Evolutionary conservation across 1,140 invertebrate genomes (phyloP).

Genomic region (Ruditapes philippinarum): DNA sequence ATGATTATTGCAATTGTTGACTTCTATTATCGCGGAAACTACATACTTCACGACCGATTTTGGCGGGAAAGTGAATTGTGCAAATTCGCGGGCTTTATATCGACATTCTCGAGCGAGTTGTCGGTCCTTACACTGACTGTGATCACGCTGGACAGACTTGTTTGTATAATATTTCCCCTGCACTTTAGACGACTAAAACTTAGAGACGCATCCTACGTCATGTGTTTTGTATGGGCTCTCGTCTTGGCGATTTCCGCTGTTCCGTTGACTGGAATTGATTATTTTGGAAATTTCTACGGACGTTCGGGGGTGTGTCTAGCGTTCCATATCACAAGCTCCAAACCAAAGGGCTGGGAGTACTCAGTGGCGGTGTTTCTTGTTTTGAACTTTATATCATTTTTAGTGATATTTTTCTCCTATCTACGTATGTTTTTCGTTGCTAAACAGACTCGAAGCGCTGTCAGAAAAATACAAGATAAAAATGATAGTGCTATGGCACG

Average conservation of each 20-base stretch:
- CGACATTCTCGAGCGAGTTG: slow-evolving; percentile 90
- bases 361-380: slow-evolving; percentile 89
- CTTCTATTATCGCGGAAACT: slow-evolving; percentile 88
- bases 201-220: slow-evolving; percentile 86
- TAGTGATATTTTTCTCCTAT: slow-evolving; percentile 88
- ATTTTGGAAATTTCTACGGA: slow-evolving; percentile 89
- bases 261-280: slow-evolving; percentile 87
- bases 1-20: slow-evolving; percentile 88
- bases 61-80: slow-evolving; percentile 88
- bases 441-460: slow-evolving; percentile 87
- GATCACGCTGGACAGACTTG: slow-evolving; percentile 89
- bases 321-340: slow-evolving; percentile 88
- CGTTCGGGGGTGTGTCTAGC: slow-evolving; percentile 89
- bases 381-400: slow-evolving; percentile 88
- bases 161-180: slow-evolving; percentile 89
- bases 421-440: slow-evolving; percentile 89
- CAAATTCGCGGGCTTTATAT: slow-evolving; percentile 89
- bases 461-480: slow-evolving; percentile 83
- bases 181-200: slow-evolving; percentile 85
- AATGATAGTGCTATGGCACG: slow-evolving; percentile 88
- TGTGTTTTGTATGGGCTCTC: slow-evolving; percentile 87
- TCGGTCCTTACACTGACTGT: slow-evolving; percentile 90
- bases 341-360: slow-evolving; percentile 89
- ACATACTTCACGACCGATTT: slow-evolving; percentile 87
- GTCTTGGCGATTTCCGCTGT: slow-evolving; percentile 87